Conservation (phyloP, 2,797 vertebrate genomes). For the Brachymystax lenok region DNA sequence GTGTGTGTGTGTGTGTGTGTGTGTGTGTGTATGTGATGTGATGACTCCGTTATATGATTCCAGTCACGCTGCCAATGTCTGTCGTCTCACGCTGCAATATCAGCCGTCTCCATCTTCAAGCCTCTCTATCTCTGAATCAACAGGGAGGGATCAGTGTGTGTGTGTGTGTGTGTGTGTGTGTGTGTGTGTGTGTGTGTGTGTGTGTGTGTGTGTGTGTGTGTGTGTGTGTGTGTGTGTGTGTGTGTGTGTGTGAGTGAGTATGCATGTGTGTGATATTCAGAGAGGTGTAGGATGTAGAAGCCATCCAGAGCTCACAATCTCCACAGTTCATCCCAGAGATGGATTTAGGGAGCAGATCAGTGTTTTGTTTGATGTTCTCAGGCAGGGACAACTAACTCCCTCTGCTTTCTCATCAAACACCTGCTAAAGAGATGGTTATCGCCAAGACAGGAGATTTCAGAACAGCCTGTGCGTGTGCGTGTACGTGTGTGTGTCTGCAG, state of each 20-base stretch:
- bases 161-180: slow-evolving; percentile 15
- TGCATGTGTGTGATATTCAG: background rate
- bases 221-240: background rate
- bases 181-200: slow-evolving; percentile 8
- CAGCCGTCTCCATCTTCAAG: slow-evolving; percentile 15
- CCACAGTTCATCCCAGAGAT: background rate
- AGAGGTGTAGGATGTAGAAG: slow-evolving; percentile 7
- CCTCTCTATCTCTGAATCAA: slow-evolving; percentile 20
- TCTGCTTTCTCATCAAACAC: slow-evolving; percentile 9
- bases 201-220: slow-evolving; percentile 12
- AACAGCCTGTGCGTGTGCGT: background rate
- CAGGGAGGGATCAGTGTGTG: background rate
- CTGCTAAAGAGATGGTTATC: slow-evolving; percentile 1
- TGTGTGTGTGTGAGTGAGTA: no score
- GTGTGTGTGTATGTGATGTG: no score
- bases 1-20: background rate
- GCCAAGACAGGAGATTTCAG: no score
- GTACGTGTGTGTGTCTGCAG: slow-evolving; percentile 12
- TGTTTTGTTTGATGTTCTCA: background rate
- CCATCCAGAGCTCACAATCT: background rate
- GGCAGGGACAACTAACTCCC: background rate
- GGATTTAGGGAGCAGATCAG: background rate
- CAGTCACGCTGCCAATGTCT: slow-evolving; percentile 14
- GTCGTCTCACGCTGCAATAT: background rate
- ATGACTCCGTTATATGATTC: slow-evolving; percentile 7